A percentile compares a stretch with the other conserved stretches of the same genome.
phyloP scores from a whole-genome alignment of 2,888 invertebrate genomes.

The Spodoptera picta region DNA sequence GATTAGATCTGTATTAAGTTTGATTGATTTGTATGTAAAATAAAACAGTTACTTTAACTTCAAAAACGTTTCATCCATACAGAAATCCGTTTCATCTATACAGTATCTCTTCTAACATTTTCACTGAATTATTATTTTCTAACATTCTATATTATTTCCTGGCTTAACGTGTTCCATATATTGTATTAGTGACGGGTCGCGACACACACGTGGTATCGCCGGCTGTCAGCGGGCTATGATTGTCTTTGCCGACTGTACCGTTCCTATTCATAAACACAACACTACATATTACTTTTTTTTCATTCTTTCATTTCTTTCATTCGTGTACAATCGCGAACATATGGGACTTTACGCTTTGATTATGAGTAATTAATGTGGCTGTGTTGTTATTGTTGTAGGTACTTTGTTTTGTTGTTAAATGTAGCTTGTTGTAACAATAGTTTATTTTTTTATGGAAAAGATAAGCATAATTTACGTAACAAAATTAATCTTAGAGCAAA shows the following conservation, averaged over 20 bases:
- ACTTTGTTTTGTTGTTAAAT: not conserved
- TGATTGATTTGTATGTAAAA: too few species aligned
- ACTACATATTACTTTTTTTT: slow-evolving; percentile 45
- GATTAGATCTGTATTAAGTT: too few species aligned
- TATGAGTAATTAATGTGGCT: slow-evolving; percentile 4
- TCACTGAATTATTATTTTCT: slow-evolving; percentile 38
- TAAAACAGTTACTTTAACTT: too few species aligned
- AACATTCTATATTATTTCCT: slow-evolving; percentile 59
- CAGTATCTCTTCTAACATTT: slow-evolving; percentile 21
- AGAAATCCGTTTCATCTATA: slow-evolving; percentile 3
- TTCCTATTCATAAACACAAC: slow-evolving; percentile 46
- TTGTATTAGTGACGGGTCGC: slow-evolving; percentile 76
- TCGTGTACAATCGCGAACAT: slow-evolving; percentile 32
- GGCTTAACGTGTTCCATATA: slow-evolving; percentile 73
- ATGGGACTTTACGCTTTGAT: slow-evolving; percentile 3
- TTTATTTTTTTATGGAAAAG: not conserved
- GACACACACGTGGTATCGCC: slow-evolving; percentile 64
- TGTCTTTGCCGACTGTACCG: slow-evolving; percentile 55
- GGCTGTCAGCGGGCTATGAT: slow-evolving; percentile 62
- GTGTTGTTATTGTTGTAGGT: not conserved
- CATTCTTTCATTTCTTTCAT: slow-evolving; percentile 35
- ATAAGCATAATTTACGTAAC: too few species aligned
- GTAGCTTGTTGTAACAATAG: too few species aligned
- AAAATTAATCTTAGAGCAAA: too few species aligned
- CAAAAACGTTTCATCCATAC: too few species aligned